These are phyloP conservation scores for Drosophila macrothrix DNA, from an alignment of 2,888 invertebrate species.

Conservation along the genomic window DNA sequence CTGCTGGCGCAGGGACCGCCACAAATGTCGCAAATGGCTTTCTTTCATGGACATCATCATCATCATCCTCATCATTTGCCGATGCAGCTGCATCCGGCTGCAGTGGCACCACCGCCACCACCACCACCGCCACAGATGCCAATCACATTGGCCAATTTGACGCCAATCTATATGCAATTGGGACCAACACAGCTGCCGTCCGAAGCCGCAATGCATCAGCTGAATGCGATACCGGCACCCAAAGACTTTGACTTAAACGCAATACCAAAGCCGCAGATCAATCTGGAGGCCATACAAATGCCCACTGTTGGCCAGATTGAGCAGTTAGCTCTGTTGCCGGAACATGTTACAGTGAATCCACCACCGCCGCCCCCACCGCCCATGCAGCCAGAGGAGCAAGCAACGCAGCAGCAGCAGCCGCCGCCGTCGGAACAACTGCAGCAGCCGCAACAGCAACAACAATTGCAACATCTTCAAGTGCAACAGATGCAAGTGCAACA, in stretches of 20 bases:
- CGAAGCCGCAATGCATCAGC: slow-evolving; percentile 85
- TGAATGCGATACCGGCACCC: slow-evolving; percentile 88
- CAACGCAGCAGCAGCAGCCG: slow-evolving; percentile 35
- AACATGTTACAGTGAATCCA: slow-evolving; percentile 55
- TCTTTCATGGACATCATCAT: slow-evolving; percentile 64
- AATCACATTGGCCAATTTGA: slow-evolving; percentile 72
- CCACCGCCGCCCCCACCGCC: slow-evolving; percentile 73
- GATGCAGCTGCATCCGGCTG: slow-evolving; percentile 83
- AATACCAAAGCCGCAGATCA: slow-evolving; percentile 87
- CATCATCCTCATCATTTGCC: slow-evolving; percentile 61
- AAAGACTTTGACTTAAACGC: slow-evolving; percentile 87
- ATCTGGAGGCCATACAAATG: slow-evolving; percentile 87
- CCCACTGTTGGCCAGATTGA: slow-evolving; percentile 78
- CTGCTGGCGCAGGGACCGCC: slow-evolving; percentile 77
- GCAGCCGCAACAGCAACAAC: slow-evolving; percentile 24
- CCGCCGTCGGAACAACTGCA: slow-evolving; percentile 29
- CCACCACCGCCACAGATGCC: slow-evolving; percentile 81
- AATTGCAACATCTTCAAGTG: slow-evolving; percentile 25
- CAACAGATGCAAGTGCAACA: slow-evolving; percentile 32
- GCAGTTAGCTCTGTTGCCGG: slow-evolving; percentile 54
- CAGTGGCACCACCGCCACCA: slow-evolving; percentile 79
- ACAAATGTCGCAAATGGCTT: slow-evolving; percentile 70
- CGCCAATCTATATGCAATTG: slow-evolving; percentile 85
- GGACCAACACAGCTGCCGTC: slow-evolving; percentile 58
- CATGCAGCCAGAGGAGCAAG: slow-evolving; percentile 46